Evolutionary conservation across 1,140 invertebrate species (phyloP).

Genomic region (Atopsyche davidsoni): DNA sequence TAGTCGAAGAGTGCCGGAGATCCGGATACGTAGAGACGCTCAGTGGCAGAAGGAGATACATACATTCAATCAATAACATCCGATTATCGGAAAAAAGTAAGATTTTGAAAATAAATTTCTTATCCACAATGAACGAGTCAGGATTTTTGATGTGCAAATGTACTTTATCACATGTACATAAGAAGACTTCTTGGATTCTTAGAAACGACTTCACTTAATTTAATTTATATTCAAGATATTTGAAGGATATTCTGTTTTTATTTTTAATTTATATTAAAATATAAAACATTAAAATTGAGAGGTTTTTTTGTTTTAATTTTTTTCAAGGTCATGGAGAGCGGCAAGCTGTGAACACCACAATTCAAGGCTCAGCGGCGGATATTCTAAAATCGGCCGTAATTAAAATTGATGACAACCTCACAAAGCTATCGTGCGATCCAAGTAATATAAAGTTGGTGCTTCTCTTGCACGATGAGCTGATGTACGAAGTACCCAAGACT

Average conservation of each 20-base stretch:
- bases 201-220: no score
- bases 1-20: slow-evolving; percentile 62
- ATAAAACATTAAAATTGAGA: slow-evolving; percentile 1
- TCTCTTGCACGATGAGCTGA: slow-evolving; percentile 93
- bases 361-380: slow-evolving; percentile 95
- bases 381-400: slow-evolving; percentile 89
- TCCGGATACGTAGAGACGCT: slow-evolving; percentile 82
- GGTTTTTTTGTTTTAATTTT: no score
- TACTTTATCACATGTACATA: no score
- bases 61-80: slow-evolving; percentile 69
- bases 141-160: no score
- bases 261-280: slow-evolving; percentile 9
- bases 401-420: slow-evolving; percentile 55
- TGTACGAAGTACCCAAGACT: slow-evolving; percentile 76
- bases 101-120: slow-evolving; percentile 20
- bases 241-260: background rate
- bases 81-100: slow-evolving; percentile 50
- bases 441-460: slow-evolving; percentile 63
- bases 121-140: background rate
- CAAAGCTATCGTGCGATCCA: slow-evolving; percentile 34
- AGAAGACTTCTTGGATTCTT: no score
- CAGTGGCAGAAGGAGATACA: slow-evolving; percentile 66
- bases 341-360: slow-evolving; percentile 90
- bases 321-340: slow-evolving; percentile 78
- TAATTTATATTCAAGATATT: slow-evolving; percentile 4